Base-by-base conservation (phyloP, 1,140 invertebrate genomes). In the Nomia melanderi region DNA sequence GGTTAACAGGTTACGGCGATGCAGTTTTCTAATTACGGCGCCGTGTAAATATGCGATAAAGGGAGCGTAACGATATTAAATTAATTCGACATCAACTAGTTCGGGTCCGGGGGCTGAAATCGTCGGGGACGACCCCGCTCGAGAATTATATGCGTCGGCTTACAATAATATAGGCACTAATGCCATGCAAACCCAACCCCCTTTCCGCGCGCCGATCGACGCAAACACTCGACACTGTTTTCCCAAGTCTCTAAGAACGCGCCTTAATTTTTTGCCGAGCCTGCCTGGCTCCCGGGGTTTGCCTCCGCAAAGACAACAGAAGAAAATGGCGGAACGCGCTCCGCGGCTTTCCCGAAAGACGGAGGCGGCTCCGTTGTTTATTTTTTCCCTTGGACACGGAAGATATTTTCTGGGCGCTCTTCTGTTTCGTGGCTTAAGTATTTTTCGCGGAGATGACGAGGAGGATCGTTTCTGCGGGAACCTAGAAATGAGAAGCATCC, bases 131-230 rank as follows among this genome's bases (percentile, higher is more conserved):
- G 31, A 29, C 54, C 47, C 8, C 4, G n/a, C 20, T 8, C 29
- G 83, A 82, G 83, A 88, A 89, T 89, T 87, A 90, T 87, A 86
- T 87, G 88, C 88, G 86, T 82, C 86, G 76, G 87, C 90, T 91
- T 91, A 90, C 86, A 91, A 90, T 91, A 91, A 91, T 89, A 91
- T 83, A 66, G 79, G 83, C 57, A 60, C 79, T 89, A 89, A 91
- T 90, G 86, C 88, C 77, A 88, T 89, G 87, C 88, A 89, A 90
- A 89, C 11, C 12, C 25, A 85, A 64, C 82, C 78, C 44, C 6
- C n/a, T 29, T 31, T n/a, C n/a, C 44, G 14, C 62, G 20, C 39
- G 1, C 41, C 23, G 29, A 44, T 25, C 23, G 23, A 5, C 47
- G 20, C 73, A 76, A 76, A 76, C 73, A 76, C 73, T 76, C 25